Percentiles rank a stretch among this genome's conserved stretches.
Conservation (phyloP, 1,140 invertebrate genomes). For the Berghia stephanieae region DNA sequence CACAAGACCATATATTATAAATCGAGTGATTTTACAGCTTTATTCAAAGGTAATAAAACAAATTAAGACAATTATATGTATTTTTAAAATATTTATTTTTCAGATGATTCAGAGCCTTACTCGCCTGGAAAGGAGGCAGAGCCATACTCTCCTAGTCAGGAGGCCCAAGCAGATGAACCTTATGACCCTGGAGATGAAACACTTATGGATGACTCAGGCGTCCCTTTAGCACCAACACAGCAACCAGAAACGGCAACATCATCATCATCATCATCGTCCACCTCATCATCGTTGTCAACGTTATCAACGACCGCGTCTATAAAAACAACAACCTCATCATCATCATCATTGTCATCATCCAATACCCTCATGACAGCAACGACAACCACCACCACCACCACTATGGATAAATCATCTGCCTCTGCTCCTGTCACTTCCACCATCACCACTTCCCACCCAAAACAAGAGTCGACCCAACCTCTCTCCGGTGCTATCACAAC, state of each 20-base stretch:
- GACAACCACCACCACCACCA: slow-evolving; percentile 1
- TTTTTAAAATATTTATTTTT: neutral
- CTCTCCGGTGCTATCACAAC: too few species aligned
- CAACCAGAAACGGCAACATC: neutral
- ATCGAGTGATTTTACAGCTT: neutral
- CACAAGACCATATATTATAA: too few species aligned
- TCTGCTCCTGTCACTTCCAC: neutral
- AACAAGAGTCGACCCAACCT: too few species aligned
- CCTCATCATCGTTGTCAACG: neutral
- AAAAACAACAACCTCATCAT: neutral
- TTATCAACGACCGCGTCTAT: neutral
- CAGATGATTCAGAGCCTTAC: slow-evolving; percentile 37
- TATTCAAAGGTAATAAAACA: neutral
- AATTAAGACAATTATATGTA: neutral
- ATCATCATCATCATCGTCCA: neutral
- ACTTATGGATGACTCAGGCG: slow-evolving; percentile 54
- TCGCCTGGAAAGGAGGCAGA: slow-evolving; percentile 32
- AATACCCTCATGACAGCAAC: neutral
- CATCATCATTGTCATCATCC: neutral
- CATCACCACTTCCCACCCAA: too few species aligned
- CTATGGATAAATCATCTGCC: neutral
- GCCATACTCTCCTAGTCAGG: slow-evolving; percentile 33
- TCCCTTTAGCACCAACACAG: neutral
- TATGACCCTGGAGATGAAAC: slow-evolving; percentile 74
- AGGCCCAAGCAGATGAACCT: slow-evolving; percentile 34